These are phyloP conservation scores for Prionace glauca DNA, from an alignment of 2,797 vertebrate genomes.

Conservation along the genomic window DNA sequence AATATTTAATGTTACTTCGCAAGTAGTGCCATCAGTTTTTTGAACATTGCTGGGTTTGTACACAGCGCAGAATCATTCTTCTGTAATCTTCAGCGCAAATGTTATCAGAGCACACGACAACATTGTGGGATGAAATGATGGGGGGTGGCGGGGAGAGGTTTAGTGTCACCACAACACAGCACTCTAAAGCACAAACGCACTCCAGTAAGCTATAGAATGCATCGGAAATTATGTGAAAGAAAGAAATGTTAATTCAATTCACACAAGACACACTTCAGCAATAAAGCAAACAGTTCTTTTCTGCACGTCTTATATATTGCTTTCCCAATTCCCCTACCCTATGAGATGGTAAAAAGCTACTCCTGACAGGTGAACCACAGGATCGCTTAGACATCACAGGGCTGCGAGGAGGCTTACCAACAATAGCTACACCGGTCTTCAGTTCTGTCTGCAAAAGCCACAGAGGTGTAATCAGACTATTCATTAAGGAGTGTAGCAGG, in stretches of 20 bases:
- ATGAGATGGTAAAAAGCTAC: slow-evolving; percentile 57
- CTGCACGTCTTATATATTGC: background rate
- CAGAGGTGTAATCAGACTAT: slow-evolving; percentile 43
- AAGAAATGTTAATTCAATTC: slow-evolving; percentile 10
- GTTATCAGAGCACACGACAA: slow-evolving; percentile 7
- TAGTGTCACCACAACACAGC: background rate
- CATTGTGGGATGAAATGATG: background rate
- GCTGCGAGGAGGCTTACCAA: slow-evolving; percentile 92
- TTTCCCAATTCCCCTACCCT: slow-evolving; percentile 72
- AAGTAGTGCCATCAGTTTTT: background rate
- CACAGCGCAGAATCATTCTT: background rate
- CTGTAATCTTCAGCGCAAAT: too few relatives aligned
- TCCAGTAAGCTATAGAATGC: background rate
- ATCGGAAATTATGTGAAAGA: background rate
- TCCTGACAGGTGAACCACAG: slow-evolving; percentile 73
- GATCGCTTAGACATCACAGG: slow-evolving; percentile 80
- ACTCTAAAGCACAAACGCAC: background rate
- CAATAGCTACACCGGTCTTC: slow-evolving; percentile 73
- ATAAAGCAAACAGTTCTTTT: background rate
- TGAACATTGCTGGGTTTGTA: background rate
- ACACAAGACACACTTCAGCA: slow-evolving; percentile 7
- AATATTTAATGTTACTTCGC: background rate
- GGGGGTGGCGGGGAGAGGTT: too few relatives aligned
- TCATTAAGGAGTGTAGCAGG: background rate
- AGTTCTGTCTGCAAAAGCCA: slow-evolving; percentile 80